Evolutionary conservation across 1,140 invertebrate genomes (phyloP), one percentile per base, ranked within the genome.

Genomic region (Drosophila azteca): DNA sequence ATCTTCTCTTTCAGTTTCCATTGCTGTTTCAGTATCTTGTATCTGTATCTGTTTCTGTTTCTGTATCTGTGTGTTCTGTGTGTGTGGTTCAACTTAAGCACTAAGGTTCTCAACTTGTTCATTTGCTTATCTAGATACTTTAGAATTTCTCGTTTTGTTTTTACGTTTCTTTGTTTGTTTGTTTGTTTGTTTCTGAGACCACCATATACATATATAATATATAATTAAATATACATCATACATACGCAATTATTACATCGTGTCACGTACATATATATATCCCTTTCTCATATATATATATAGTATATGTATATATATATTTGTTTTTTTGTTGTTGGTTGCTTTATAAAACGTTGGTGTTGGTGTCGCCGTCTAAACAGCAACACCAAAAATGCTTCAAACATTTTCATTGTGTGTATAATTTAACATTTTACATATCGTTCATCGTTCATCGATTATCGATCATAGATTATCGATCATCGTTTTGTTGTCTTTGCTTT

Each of bases 61-160:
- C 43, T 59, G 44, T 57, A 20, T 55, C 39, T 53, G 58, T 60
- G 41, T 70, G n/a, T 57, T 20, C 24, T 59, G 22, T 70, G 45
- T 70, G 45, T 76, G 50, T 81, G 58, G 61, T 70, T 70, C 50
- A 88, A 88, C 67, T 83, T 88, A 88, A 70, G 69, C 52, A 49
- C 80, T 89, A 89, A 78, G 54, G 67, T 68, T 83, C 68, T 72
- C 64, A 88, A 88, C 76, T 73, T 80, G 59, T 83, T 76, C 49
- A 51, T 52, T 88, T 77, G 84, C 83, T 88, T 88, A 88, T 88
- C 84, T 88, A 88, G 74, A 88, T 88, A 88, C 84, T 88, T 88
- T 88, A 88, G 83, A 88, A 88, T 88, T 83, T 88, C 76, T 52
- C 61, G 22, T 73, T 79, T 70, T 82, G 79, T 77, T 77, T 71